Evolutionary conservation across 2,888 invertebrate genomes (phyloP).

Genomic region (Antitype chi): DNA sequence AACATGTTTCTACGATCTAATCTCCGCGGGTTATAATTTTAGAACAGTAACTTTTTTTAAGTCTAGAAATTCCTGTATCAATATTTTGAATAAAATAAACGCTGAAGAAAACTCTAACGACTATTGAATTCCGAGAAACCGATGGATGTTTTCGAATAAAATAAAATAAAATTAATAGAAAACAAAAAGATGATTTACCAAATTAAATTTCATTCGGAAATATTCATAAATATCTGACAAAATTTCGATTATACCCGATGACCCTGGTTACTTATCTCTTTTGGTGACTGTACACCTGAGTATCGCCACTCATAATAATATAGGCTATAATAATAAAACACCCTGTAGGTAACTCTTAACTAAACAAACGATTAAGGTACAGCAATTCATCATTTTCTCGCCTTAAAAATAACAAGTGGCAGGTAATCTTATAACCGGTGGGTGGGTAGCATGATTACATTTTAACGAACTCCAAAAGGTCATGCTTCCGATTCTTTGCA

Average conservation of each 20-base stretch:
- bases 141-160: no score
- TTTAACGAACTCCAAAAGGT: conserved; percentile 56
- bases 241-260: no score
- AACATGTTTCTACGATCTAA: neutral
- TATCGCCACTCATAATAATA: no score
- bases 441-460: conserved; percentile 52
- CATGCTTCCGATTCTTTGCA: conserved; percentile 42
- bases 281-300: no score
- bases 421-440: conserved; percentile 48
- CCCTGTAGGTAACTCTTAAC: neutral
- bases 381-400: conserved; percentile 30
- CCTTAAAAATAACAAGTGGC: conserved; percentile 35
- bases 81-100: neutral
- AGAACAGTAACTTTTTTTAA: neutral
- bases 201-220: no score
- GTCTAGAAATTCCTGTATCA: neutral
- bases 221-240: no score
- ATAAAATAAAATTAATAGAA: no score
- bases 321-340: neutral
- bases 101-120: no score
- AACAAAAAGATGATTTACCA: no score
- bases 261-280: no score
- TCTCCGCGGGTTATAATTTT: neutral
- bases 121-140: no score
- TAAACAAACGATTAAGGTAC: neutral